Evolutionary conservation across 2,797 vertebrate genomes (phyloP).

Genomic region (Ciconia nigra): DNA sequence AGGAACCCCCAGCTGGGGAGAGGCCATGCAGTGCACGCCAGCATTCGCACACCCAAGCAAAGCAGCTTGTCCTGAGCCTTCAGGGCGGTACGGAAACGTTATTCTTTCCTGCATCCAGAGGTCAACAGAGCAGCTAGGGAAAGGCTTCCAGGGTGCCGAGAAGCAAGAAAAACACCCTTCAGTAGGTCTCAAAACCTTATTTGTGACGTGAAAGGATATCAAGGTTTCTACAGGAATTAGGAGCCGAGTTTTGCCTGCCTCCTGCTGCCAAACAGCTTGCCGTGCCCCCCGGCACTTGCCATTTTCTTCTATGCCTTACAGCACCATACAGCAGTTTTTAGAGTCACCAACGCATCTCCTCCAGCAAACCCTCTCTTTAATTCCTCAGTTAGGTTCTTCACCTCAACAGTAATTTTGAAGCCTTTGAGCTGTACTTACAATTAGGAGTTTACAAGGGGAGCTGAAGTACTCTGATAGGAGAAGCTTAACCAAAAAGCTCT

Average conservation of each 20-base stretch:
- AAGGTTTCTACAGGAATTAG: background rate
- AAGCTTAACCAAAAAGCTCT: background rate
- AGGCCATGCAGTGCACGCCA: fast-evolving
- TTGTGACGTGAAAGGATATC: background rate
- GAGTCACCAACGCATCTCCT: background rate
- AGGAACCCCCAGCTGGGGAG: background rate
- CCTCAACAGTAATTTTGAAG: background rate
- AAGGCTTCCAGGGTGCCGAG: background rate
- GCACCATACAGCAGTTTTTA: background rate
- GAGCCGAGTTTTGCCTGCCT: background rate
- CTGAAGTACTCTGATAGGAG: background rate
- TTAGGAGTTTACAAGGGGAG: background rate
- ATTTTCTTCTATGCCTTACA: background rate
- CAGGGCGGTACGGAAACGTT: background rate
- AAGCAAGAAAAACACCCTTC: background rate
- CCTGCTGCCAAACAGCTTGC: background rate
- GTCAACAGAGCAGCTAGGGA: background rate
- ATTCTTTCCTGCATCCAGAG: background rate
- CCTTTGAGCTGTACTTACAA: background rate
- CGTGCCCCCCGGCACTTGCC: background rate
- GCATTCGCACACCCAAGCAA: background rate
- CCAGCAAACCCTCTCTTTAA: background rate
- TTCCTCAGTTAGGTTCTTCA: background rate
- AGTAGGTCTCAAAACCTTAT: background rate
- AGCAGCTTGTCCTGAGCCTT: background rate